A percentile compares a stretch with the other conserved stretches of the same genome.
phyloP scores from a whole-genome alignment of 2,888 invertebrate species.

The Lasioglossum malachurum region DNA sequence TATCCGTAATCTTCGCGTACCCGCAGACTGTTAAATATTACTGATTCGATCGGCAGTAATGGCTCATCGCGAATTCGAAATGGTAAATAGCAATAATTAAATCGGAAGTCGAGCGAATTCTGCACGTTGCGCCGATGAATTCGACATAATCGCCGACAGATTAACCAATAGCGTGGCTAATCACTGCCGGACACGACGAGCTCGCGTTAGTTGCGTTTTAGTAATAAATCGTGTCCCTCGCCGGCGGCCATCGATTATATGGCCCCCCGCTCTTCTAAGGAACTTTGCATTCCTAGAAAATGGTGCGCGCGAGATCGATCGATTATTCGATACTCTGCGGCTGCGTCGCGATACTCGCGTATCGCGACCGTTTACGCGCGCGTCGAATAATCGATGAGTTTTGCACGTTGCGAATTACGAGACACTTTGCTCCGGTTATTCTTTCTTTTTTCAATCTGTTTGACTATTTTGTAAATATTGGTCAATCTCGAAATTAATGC shows the following conservation, averaged over 20 bases:
- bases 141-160: conserved; percentile 75
- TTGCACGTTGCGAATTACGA: background rate
- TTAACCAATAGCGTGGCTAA: conserved; percentile 74
- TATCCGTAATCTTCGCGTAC: conserved; percentile 57
- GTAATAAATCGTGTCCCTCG: conserved; percentile 63
- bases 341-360: no score
- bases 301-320: conserved; percentile 8
- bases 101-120: conserved; percentile 76
- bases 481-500: background rate
- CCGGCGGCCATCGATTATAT: conserved; percentile 29
- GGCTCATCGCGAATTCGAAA: conserved; percentile 72
- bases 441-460: no score
- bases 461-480: no score
- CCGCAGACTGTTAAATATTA: conserved; percentile 60
- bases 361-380: background rate
- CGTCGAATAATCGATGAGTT: background rate
- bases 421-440: background rate
- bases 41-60: conserved; percentile 66
- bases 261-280: conserved; percentile 27
- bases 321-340: background rate
- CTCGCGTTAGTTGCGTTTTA: conserved; percentile 68
- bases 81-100: conserved; percentile 76
- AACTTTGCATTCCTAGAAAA: conserved; percentile 12
- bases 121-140: conserved; percentile 72
- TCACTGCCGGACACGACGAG: conserved; percentile 66